phyloP scores from a whole-genome alignment of 2,797 vertebrate species.

The Aratinga solstitialis region DNA sequence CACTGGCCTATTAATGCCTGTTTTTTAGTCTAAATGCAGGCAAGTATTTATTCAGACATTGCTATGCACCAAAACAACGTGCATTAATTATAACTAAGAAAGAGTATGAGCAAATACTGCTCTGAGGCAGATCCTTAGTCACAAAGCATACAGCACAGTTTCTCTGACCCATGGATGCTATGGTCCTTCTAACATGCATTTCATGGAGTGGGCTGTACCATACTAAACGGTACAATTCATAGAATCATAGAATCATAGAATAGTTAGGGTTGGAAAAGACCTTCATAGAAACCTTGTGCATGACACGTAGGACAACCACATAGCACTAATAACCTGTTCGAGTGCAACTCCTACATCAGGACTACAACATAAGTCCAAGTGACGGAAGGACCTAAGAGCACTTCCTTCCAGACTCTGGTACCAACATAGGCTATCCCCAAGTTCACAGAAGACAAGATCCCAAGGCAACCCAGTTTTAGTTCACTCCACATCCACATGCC shows the following conservation, averaged over 20 bases:
- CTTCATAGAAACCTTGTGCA: neutral
- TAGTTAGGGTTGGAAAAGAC: no score
- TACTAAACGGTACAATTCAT: neutral
- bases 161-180: neutral
- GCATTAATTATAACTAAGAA: neutral
- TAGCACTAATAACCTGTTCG: neutral
- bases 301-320: neutral
- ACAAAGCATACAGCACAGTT: neutral
- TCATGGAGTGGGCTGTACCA: neutral
- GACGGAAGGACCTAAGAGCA: neutral
- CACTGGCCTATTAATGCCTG: neutral
- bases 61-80: neutral
- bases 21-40: neutral
- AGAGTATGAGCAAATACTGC: neutral
- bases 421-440: neutral
- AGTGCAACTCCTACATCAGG: neutral
- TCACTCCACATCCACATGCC: rapidly evolving
- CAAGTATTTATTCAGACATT: neutral
- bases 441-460: neutral
- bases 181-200: neutral
- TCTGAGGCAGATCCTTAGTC: neutral
- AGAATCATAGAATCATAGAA: no score
- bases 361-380: rapidly evolving
- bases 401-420: neutral
- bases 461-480: neutral